phyloP scores from a whole-genome alignment of 2,888 invertebrate species.

The Lycia hirtaria region DNA sequence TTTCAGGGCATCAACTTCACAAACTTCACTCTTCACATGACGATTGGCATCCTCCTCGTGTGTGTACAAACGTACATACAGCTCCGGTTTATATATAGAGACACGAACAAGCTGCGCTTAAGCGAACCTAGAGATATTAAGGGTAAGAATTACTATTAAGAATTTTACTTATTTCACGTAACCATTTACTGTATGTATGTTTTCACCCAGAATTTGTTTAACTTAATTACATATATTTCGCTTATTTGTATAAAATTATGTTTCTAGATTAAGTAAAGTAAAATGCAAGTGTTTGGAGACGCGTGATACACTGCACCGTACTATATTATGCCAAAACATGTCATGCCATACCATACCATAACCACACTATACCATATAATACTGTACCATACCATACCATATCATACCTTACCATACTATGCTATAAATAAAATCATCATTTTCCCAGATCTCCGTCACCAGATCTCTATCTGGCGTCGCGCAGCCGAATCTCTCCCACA shows the following conservation, averaged over 20 bases:
- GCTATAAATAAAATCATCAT: neutral
- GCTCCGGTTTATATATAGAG: constrained; percentile 89
- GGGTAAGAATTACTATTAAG: too few species aligned
- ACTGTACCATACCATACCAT: neutral
- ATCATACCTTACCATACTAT: too few species aligned
- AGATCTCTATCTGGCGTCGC: constrained; percentile 94
- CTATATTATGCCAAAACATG: neutral
- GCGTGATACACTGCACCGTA: too few species aligned
- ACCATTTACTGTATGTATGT: too few species aligned
- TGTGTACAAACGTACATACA: constrained; percentile 89
- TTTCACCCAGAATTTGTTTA: too few species aligned
- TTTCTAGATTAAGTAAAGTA: too few species aligned
- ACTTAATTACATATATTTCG: too few species aligned
- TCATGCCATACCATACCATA: too few species aligned
- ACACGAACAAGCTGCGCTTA: constrained; percentile 88
- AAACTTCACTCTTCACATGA: constrained; percentile 92
- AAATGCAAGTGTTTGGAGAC: too few species aligned
- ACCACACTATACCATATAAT: too few species aligned
- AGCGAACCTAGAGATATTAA: constrained; percentile 90
- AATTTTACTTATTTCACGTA: too few species aligned
- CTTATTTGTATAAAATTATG: too few species aligned
- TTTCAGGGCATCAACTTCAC: constrained; percentile 94
- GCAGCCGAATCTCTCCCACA: constrained; percentile 91
- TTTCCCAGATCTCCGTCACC: constrained; percentile 89
- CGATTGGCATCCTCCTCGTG: constrained; percentile 89